phyloP scores from a whole-genome alignment of 1,140 invertebrate species.

The Teleopsis dalmanni region DNA sequence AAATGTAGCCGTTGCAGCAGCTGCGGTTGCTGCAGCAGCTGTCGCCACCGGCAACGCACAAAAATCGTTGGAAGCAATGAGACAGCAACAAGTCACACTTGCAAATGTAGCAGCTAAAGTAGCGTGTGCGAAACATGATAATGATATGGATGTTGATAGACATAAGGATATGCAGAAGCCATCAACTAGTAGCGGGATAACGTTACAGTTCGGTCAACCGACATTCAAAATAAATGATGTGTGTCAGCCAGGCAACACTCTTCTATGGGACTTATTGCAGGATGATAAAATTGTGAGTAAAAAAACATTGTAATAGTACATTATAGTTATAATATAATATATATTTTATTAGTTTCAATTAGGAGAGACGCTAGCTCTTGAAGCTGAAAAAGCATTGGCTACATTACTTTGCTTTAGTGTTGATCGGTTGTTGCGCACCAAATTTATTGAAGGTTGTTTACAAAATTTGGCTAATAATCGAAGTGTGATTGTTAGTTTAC shows the following conservation, averaged over 20 bases:
- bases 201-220: slow-evolving; percentile 27
- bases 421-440: slow-evolving; percentile 78
- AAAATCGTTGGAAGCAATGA: slow-evolving; percentile 28
- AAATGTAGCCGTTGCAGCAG: slow-evolving; percentile 30
- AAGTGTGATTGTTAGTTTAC: slow-evolving; percentile 80
- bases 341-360: slow-evolving; percentile 58
- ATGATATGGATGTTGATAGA: slow-evolving; percentile 26
- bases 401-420: slow-evolving; percentile 84
- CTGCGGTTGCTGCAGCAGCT: slow-evolving; percentile 31
- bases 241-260: slow-evolving; percentile 79
- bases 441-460: slow-evolving; percentile 91
- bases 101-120: slow-evolving; percentile 29
- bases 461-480: slow-evolving; percentile 82
- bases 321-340: background rate
- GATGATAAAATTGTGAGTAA: slow-evolving; percentile 79
- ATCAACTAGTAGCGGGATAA: slow-evolving; percentile 15
- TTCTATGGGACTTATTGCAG: slow-evolving; percentile 90
- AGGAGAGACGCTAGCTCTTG: slow-evolving; percentile 77
- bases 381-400: slow-evolving; percentile 85
- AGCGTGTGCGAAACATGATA: slow-evolving; percentile 7
- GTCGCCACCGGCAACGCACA: slow-evolving; percentile 33
- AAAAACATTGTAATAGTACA: slow-evolving; percentile 2
- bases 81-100: slow-evolving; percentile 15
- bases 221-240: slow-evolving; percentile 68
- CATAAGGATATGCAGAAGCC: background rate